A percentile compares a stretch with the other conserved stretches of the same genome.
Evolutionary conservation across 2,113 vertebrate genomes (phyloP).

Genomic region (Gnathonemus echidnorhynchus): DNA sequence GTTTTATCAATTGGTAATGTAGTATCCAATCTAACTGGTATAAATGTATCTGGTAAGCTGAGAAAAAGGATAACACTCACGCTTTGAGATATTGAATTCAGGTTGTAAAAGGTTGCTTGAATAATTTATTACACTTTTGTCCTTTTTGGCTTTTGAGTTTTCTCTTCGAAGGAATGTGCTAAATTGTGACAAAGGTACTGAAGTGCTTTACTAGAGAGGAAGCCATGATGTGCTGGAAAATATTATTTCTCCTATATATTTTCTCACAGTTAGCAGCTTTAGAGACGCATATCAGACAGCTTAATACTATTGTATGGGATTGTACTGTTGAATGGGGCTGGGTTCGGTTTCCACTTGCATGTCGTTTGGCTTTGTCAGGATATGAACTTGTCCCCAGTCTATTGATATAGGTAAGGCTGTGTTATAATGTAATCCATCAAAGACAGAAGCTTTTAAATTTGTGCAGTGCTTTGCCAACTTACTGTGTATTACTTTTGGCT

Average conservation of each 20-base stretch:
- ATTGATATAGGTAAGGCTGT: neutral
- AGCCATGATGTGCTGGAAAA: neutral
- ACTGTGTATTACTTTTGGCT: neutral
- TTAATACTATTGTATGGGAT: neutral
- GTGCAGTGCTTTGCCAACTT: neutral
- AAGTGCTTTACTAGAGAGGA: neutral
- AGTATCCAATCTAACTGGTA: slow-evolving; percentile 49
- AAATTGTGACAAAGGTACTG: neutral
- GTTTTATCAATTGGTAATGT: slow-evolving; percentile 28
- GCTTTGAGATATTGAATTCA: slow-evolving; percentile 29
- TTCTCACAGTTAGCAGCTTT: neutral
- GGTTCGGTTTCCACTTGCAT: neutral
- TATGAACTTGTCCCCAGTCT: neutral
- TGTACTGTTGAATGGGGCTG: neutral
- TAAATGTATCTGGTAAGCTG: slow-evolving; percentile 50
- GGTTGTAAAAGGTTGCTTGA: slow-evolving; percentile 45
- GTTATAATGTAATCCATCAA: neutral
- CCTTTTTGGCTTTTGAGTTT: slow-evolving; percentile 20
- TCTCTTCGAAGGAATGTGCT: neutral
- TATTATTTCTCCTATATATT: neutral
- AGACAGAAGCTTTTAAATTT: neutral
- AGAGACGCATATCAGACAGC: neutral
- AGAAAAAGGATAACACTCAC: slow-evolving; percentile 39
- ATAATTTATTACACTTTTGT: slow-evolving; percentile 61
- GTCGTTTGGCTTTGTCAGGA: neutral